These are phyloP conservation scores for Trichonephila inaurata DNA, from an alignment of 1,140 invertebrate species.

Conservation along the genomic window DNA sequence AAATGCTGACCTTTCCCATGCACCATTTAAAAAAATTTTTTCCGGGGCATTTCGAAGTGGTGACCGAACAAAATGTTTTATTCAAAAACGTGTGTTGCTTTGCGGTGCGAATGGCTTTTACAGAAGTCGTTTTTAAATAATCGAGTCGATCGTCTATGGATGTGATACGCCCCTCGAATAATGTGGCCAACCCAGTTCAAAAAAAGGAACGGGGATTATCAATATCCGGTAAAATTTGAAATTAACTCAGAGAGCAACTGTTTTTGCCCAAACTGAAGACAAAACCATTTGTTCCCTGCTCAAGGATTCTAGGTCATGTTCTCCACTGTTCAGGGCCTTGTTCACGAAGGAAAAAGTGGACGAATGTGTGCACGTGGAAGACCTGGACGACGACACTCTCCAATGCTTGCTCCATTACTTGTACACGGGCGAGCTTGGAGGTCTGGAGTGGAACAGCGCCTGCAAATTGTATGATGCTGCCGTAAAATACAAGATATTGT, in stretches of 20 bases:
- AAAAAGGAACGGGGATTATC: background rate
- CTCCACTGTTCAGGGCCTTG: constrained; percentile 80
- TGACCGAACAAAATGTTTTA: background rate
- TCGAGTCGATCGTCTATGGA: background rate
- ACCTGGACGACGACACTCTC: background rate
- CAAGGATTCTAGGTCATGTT: constrained; percentile 80
- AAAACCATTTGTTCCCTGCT: constrained; percentile 78
- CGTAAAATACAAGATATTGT: background rate
- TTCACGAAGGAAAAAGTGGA: constrained; percentile 83
- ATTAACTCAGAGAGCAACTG: no score
- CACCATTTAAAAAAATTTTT: no score
- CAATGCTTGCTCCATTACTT: background rate
- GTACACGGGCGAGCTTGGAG: background rate
- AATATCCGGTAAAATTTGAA: background rate
- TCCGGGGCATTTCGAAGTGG: background rate
- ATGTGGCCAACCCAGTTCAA: background rate
- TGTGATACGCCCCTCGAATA: background rate
- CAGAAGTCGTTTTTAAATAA: background rate
- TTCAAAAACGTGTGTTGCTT: background rate
- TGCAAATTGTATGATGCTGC: background rate
- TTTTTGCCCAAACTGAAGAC: constrained; percentile 79
- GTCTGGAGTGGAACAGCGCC: background rate
- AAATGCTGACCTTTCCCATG: no score
- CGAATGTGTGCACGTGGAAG: background rate
- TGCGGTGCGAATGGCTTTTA: background rate